These are phyloP conservation scores for Gambusia yucatana DNA, from an alignment of 2,797 vertebrate genomes.

Conservation along the genomic window DNA sequence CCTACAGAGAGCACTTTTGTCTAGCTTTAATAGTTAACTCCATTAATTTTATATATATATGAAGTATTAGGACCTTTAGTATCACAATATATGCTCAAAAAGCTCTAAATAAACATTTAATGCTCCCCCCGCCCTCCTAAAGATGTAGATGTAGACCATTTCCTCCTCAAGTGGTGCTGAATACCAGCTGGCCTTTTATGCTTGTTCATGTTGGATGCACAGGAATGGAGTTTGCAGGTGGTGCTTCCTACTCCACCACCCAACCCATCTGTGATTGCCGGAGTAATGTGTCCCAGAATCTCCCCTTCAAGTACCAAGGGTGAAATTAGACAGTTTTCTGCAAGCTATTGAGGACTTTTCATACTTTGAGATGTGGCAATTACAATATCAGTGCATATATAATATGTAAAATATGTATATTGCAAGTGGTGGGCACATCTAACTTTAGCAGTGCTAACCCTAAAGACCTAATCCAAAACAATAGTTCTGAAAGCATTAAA, in stretches of 20 bases:
- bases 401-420: neutral
- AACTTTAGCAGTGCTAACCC: neutral
- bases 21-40: constrained; percentile 55
- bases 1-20: constrained; percentile 54
- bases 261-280: constrained; percentile 41
- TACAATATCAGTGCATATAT: neutral
- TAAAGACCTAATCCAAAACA: neutral
- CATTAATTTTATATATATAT: constrained; percentile 45
- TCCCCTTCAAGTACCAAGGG: constrained; percentile 27
- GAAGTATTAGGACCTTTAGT: constrained; percentile 30
- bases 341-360: neutral
- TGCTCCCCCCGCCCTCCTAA: constrained; percentile 25
- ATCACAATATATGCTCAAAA: constrained; percentile 42
- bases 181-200: constrained; percentile 50
- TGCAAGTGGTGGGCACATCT: neutral
- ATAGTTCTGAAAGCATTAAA: neutral
- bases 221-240: constrained; percentile 48
- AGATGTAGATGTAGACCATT: constrained; percentile 20
- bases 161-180: constrained; percentile 37
- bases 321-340: neutral
- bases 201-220: constrained; percentile 43
- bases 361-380: neutral
- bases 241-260: constrained; percentile 44
- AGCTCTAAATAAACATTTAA: constrained; percentile 32
- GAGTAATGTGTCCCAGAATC: constrained; percentile 34